Conservation (phyloP, 2,888 invertebrate genomes). For the Beris chalybata region DNA sequence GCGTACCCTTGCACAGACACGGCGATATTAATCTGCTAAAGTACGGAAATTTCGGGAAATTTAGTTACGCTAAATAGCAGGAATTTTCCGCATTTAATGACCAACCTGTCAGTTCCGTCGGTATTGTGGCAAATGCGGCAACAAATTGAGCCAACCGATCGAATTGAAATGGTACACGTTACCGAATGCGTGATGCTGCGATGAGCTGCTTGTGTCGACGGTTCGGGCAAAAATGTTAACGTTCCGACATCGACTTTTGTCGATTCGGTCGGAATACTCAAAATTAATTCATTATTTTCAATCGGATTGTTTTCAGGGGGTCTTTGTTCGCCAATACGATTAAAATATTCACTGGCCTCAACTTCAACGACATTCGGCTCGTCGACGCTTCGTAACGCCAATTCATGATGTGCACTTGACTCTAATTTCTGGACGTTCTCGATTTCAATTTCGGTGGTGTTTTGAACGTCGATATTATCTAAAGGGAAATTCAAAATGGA, state of each 20-base stretch:
- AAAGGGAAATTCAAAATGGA: no score
- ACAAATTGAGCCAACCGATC: slow-evolving; percentile 16
- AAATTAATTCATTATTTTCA: slow-evolving; percentile 8
- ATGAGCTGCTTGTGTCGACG: slow-evolving; percentile 7
- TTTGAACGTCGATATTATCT: no score
- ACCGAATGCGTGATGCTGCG: slow-evolving; percentile 14
- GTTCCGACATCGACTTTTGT: not conserved
- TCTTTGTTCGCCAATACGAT: not conserved
- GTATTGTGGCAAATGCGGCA: slow-evolving; percentile 28
- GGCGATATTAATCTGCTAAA: slow-evolving; percentile 56
- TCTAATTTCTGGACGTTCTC: not conserved
- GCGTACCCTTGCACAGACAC: slow-evolving; percentile 60
- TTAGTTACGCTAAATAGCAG: not conserved
- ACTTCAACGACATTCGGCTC: not conserved
- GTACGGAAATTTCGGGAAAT: not conserved
- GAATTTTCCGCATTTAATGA: not conserved
- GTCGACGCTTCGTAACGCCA: not conserved
- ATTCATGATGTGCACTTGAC: not conserved
- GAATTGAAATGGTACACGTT: slow-evolving; percentile 23
- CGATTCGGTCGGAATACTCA: slow-evolving; percentile 16
- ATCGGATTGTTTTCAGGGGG: not conserved
- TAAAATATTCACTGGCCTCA: slow-evolving; percentile 1
- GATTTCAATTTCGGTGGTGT: no score
- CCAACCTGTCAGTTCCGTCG: slow-evolving; percentile 27
- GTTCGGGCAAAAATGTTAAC: not conserved